Percentiles rank a stretch among this genome's conserved stretches.
These are phyloP conservation scores for Microplitis demolitor DNA, from an alignment of 1,140 invertebrate species.

Conservation along the genomic window DNA sequence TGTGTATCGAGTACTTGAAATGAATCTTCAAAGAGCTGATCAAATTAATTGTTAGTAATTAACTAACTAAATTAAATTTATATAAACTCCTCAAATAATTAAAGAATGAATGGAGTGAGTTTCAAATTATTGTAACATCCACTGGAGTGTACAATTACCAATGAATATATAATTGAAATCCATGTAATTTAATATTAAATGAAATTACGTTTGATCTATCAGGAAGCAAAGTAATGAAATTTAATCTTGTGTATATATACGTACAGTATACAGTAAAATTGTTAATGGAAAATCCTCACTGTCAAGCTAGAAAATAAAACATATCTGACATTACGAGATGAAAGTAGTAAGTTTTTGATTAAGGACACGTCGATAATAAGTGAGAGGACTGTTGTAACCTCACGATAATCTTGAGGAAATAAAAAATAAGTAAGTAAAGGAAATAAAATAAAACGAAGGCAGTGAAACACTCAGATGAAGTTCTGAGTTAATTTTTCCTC, in stretches of 20 bases:
- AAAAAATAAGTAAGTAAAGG: background rate
- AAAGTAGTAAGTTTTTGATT: constrained; percentile 14
- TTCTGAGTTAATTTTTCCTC: constrained; percentile 25
- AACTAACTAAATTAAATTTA: no score
- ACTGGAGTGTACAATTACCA: no score
- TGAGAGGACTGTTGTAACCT: background rate
- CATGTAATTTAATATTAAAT: background rate
- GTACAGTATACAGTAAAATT: no score
- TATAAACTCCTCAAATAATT: no score
- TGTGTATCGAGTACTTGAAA: no score
- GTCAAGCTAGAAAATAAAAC: no score
- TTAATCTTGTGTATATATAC: no score
- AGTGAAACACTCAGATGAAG: constrained; percentile 12
- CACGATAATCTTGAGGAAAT: constrained; percentile 5
- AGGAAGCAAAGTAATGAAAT: background rate
- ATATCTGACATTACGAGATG: background rate
- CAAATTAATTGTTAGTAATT: no score
- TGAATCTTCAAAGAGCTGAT: no score
- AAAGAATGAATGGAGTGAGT: no score
- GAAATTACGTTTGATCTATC: background rate
- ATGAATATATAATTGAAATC: background rate
- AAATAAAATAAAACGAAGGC: constrained; percentile 2
- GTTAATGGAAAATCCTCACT: background rate
- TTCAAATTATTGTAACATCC: no score
- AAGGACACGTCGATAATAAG: constrained; percentile 21